Evolutionary conservation across 2,113 vertebrate species (phyloP).

Genomic region (Clarias batrachus): DNA sequence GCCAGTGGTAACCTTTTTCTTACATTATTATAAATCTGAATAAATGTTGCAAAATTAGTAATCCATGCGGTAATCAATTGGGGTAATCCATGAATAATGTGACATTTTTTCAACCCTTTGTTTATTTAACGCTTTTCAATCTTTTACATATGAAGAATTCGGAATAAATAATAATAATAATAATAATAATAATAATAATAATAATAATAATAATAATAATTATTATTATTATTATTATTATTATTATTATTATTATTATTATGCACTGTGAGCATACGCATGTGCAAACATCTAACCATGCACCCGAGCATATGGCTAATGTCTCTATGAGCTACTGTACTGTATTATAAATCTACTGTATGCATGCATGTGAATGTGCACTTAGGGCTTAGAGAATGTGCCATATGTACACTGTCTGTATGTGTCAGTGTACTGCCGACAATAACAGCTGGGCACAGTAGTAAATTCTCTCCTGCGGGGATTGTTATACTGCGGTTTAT

Average conservation of each 20-base stretch:
- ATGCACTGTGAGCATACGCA: background rate
- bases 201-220: too few relatives aligned
- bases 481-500: conserved; percentile 50
- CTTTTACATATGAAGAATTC: too few relatives aligned
- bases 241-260: background rate
- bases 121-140: background rate
- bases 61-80: background rate
- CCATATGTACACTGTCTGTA: conserved; percentile 33
- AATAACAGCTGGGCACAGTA: conserved; percentile 45
- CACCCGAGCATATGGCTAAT: background rate
- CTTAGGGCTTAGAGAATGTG: conserved; percentile 2
- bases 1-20: background rate
- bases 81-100: background rate
- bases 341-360: conserved; percentile 22
- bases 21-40: background rate
- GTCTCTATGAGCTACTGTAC: background rate
- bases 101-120: background rate
- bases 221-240: background rate
- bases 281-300: conserved; percentile 4
- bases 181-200: too few relatives aligned
- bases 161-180: too few relatives aligned
- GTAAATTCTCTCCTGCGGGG: conserved; percentile 45
- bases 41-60: background rate
- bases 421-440: conserved; percentile 33
- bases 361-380: conserved; percentile 8